Evolutionary conservation across 2,113 vertebrate species (phyloP), one percentile per base, ranked within the genome.

Genomic region (Phrynocephalus versicolor): DNA sequence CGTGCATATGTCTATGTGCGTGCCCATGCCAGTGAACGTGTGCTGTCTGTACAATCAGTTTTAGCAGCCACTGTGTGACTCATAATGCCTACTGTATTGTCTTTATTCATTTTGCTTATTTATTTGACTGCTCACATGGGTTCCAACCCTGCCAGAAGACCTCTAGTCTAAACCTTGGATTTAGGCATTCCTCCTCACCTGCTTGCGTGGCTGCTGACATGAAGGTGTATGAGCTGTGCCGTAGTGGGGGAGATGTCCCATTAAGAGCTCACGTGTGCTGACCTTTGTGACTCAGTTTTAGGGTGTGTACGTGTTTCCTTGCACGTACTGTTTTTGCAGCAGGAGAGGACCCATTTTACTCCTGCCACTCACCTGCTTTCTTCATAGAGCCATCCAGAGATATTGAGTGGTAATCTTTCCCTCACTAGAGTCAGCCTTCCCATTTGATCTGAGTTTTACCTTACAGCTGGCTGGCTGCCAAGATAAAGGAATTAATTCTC

Each of bases 401-500:
- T 89, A 75, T 60, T 27, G 16, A 76, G n/a, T 58, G 2, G 16
- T 51, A 65, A 7, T 1, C 37, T 1, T 57, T 25, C 78, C 60
- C 33, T 27, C 23, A 71, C 3, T 1, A 1, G 27, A 1, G 13
- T 41, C 51, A 64, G 82, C 39, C 18, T 0, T n/a, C 58, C 45
- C 71, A 30, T 27, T 81, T 70, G 57, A 71, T 82, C 88, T 69
- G 65, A n/a, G 33, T 33, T 25, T 0, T 41, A 1, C 37, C 6
- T 75, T 85, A 81, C 55, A 65, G 0, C 27, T 35, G 55, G 25
- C 76, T 21, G 12, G 6, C 0, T 60, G 35, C 79, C 69, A 39
- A 57, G 30, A 16, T 37, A 55, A 25, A 23, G 77, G 79, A 79
- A 88, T 79, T 72, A 60, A n/a, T 85, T 71, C 21, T 45, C 51